Base-by-base conservation (phyloP, 2,797 vertebrate species). In the Enteromius unitaeniatus region DNA sequence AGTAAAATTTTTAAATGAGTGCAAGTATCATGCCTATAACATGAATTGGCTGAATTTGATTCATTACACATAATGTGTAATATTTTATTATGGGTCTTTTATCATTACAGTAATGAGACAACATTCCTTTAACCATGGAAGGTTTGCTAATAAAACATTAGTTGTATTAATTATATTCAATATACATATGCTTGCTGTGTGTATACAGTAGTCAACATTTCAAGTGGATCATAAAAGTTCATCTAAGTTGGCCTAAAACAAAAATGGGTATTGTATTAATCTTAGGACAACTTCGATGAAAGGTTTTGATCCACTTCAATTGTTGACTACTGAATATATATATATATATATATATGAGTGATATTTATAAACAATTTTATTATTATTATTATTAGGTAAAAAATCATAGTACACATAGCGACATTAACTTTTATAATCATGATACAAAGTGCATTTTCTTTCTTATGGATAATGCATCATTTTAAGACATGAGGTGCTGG, bases 31-130 rank as follows among this genome's bases (percentile, higher is more conserved):
- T 47, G 53, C 3, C 11, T 62, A n/a, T 31, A 79, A 40, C 28
- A 26, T 68, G 23, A 7, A 67, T 68, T 51, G 7, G 40, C 17
- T 26, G n/a, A 79, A 79, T 40, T 34, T 6, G 19, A 81, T 70
- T 81, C 11, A 45, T 72, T 47, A 70, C 37, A 14, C 67, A 81
- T 60, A 23, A 28, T 42, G 34, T 42, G 4, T 40, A 55, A 70
- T 65, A 23, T 34, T 37, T 69, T 23, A 69, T 53, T 79, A 17
- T 69, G 31, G 64, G 19, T 79, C 31, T 34, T 34, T 34, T 53
- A 13, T 74, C 28, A 74, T 74, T 74, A 53, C n/a, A 76, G 53
- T 60, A 58, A 76, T 58, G 34, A 76, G 51, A 40, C 31, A 21
- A n/a, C 0, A 26, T 40, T 76, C 2, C 73, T 40, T 75, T 13